phyloP scores from a whole-genome alignment of 2,888 invertebrate species.

The Nomada flava region DNA sequence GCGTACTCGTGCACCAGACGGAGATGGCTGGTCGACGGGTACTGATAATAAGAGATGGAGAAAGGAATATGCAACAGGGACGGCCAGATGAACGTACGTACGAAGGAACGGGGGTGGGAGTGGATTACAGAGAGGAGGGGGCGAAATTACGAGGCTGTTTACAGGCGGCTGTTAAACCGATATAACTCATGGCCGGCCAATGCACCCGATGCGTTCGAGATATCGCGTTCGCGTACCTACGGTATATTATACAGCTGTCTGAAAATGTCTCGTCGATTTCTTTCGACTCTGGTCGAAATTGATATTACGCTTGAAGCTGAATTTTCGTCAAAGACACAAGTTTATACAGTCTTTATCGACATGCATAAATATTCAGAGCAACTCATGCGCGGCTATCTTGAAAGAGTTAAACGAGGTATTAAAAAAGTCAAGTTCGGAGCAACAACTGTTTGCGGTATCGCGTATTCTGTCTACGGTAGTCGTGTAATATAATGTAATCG shows the following conservation, averaged over 20 bases:
- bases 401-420: no score
- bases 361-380: no score
- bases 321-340: no score
- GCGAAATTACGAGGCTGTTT: conserved; percentile 81
- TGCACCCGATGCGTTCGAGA: conserved; percentile 76
- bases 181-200: conserved; percentile 82
- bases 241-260: conserved; percentile 46
- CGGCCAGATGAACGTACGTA: conserved; percentile 44
- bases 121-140: conserved; percentile 45
- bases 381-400: no score
- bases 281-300: no score
- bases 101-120: conserved; percentile 44
- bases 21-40: conserved; percentile 7
- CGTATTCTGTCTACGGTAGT: no score
- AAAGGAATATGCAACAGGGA: conserved; percentile 53
- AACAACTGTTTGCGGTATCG: no score
- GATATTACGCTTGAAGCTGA: no score
- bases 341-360: no score
- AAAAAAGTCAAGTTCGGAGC: no score
- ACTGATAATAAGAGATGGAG: conserved; percentile 17
- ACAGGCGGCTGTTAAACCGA: conserved; percentile 79
- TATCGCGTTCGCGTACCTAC: conserved; percentile 45
- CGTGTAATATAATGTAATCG: no score
- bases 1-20: background rate
- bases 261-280: conserved; percentile 11